Conservation (phyloP, 2,888 invertebrate genomes). For the Chouioia cunea region DNA sequence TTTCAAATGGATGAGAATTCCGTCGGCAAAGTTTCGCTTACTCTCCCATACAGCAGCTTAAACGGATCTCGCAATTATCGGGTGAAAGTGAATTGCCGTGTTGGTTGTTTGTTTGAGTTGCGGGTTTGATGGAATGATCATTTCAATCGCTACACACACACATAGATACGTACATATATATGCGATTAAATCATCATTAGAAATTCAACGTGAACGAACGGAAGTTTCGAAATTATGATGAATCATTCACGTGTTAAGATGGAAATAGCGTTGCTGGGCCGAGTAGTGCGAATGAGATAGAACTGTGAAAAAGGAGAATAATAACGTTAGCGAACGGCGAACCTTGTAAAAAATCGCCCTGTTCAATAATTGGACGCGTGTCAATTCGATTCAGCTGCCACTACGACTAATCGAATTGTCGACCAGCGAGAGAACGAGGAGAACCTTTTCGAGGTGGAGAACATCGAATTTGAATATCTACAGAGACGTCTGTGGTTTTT, state of each 20-base stretch:
- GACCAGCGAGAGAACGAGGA: constrained; percentile 19
- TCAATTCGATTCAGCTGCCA: constrained; percentile 35
- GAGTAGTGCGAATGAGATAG: background rate
- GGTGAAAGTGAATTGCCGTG: constrained; percentile 29
- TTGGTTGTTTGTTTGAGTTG: constrained; percentile 21
- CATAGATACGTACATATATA: background rate
- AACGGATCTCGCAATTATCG: constrained; percentile 39
- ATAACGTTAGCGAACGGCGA: constrained; percentile 20
- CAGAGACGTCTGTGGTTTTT: constrained; percentile 33
- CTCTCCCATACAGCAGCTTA: constrained; percentile 3
- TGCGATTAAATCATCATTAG: background rate
- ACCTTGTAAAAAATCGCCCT: constrained; percentile 37
- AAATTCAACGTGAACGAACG: too few relatives aligned
- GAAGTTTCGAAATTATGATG: too few relatives aligned
- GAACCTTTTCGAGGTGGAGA: constrained; percentile 43
- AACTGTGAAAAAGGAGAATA: constrained; percentile 25
- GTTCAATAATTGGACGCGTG: constrained; percentile 35
- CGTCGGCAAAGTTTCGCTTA: too few relatives aligned
- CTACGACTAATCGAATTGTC: constrained; percentile 40
- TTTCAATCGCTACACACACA: background rate
- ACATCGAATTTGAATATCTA: constrained; percentile 62
- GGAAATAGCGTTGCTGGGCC: background rate
- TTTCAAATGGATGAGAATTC: constrained; percentile 8
- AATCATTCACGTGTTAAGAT: background rate
- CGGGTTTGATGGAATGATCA: constrained; percentile 24